phyloP scores from a whole-genome alignment of 2,888 invertebrate species.

The Agelastica alni region DNA sequence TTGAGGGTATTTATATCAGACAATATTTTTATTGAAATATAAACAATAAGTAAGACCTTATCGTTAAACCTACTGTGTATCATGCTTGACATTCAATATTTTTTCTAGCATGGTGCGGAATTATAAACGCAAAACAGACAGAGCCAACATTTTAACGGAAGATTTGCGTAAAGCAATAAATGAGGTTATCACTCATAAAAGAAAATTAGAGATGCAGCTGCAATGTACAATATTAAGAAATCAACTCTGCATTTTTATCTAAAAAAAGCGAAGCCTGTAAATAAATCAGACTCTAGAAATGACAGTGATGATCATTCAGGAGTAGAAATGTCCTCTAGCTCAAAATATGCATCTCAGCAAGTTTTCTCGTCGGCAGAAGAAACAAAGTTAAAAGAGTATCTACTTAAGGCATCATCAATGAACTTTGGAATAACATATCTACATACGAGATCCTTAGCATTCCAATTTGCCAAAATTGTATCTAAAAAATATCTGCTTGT shows the following conservation, averaged over 20 bases:
- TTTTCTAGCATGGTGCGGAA: conserved; percentile 5
- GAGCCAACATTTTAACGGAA: conserved; percentile 8
- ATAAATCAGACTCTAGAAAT: background rate
- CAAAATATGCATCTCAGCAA: conserved; percentile 15
- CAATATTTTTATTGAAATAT: background rate
- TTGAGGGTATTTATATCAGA: background rate
- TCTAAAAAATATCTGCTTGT: conserved; percentile 1
- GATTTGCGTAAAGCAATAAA: conserved; percentile 13
- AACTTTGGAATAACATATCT: conserved; percentile 18
- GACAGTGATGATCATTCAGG: background rate
- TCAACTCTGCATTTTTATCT: conserved; percentile 11
- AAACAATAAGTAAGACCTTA: conserved; percentile 1
- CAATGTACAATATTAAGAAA: conserved; percentile 5
- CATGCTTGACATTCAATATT: background rate
- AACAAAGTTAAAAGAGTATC: conserved; percentile 3
- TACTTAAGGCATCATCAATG: conserved; percentile 14
- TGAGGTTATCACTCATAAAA: conserved; percentile 7
- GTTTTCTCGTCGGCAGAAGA: conserved; percentile 5
- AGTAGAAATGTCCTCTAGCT: conserved; percentile 1
- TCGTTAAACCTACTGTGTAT: background rate
- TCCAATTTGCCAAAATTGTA: conserved; percentile 9
- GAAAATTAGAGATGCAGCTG: conserved; percentile 10
- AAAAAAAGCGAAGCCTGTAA: background rate
- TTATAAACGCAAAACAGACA: background rate
- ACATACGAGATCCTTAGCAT: conserved; percentile 10